These are phyloP conservation scores for Drosophila pegasa DNA, from an alignment of 2,888 invertebrate species.

Conservation along the genomic window DNA sequence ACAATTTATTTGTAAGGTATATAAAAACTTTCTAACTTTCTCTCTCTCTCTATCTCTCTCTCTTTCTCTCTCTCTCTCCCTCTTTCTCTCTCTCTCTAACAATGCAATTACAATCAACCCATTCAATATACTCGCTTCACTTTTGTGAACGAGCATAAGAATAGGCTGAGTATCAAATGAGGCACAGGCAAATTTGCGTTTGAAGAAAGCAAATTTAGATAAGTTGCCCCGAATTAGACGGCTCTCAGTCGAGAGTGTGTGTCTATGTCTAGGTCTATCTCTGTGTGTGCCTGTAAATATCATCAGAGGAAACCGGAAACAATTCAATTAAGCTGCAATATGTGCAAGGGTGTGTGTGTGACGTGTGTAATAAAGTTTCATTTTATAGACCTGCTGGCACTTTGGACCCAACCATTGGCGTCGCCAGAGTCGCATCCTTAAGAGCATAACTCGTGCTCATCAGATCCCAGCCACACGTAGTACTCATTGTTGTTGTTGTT, in stretches of 20 bases:
- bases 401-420: constrained; percentile 63
- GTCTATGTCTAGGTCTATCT: not conserved
- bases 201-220: constrained; percentile 61
- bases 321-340: constrained; percentile 80
- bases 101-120: not conserved
- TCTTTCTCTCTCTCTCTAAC: too few relatives aligned
- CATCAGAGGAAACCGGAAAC: constrained; percentile 59
- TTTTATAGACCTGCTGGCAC: constrained; percentile 78
- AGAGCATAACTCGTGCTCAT: constrained; percentile 76
- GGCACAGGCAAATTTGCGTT: constrained; percentile 66
- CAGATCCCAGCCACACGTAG: constrained; percentile 46
- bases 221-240: constrained; percentile 53
- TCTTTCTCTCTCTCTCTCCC: too few relatives aligned
- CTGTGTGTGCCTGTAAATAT: constrained; percentile 35
- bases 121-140: not conserved
- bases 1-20: too few relatives aligned
- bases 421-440: constrained; percentile 53
- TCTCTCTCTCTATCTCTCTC: too few relatives aligned
- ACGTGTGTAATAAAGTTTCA: constrained; percentile 75
- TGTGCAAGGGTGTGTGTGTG: constrained; percentile 46
- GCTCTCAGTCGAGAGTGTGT: constrained; percentile 10
- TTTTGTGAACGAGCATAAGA: not conserved
- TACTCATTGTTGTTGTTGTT: constrained; percentile 25
- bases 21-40: too few relatives aligned
- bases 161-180: constrained; percentile 33